Conservation (phyloP, 2,797 vertebrate species). For the Triplophysa bombifrons region DNA sequence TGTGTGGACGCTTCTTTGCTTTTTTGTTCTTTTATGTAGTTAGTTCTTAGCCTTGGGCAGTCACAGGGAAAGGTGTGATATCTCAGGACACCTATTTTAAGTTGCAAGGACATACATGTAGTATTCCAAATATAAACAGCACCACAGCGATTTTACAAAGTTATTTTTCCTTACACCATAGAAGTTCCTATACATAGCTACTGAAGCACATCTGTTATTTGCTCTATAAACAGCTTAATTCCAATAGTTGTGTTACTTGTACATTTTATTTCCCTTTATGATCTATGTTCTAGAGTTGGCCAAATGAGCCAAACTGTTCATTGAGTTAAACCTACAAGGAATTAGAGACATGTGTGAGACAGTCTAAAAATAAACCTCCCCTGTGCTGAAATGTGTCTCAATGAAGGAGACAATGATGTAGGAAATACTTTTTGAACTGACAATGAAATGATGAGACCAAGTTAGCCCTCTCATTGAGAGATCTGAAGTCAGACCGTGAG, state of each 20-base stretch:
- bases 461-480: conserved; percentile 40
- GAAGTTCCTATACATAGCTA: background rate
- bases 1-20: too few relatives aligned
- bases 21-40: background rate
- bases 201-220: background rate
- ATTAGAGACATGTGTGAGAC: conserved; percentile 18
- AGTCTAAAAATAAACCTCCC: conserved; percentile 22
- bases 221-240: conserved; percentile 1
- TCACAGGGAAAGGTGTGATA: background rate
- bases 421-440: conserved; percentile 24
- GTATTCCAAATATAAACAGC: too few relatives aligned
- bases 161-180: background rate
- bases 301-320: conserved; percentile 14
- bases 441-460: conserved; percentile 21
- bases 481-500: conserved; percentile 48
- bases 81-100: too few relatives aligned
- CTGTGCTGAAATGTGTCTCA: background rate
- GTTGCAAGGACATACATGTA: too few relatives aligned
- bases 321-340: conserved; percentile 5
- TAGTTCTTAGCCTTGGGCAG: background rate
- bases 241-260: conserved; percentile 9
- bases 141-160: background rate
- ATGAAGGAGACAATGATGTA: conserved; percentile 12
- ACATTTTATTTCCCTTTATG: conserved; percentile 1
- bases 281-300: conserved; percentile 2